Evolutionary conservation across 2,888 invertebrate genomes (phyloP).

Genomic region (Nephrotoma guestfalica): DNA sequence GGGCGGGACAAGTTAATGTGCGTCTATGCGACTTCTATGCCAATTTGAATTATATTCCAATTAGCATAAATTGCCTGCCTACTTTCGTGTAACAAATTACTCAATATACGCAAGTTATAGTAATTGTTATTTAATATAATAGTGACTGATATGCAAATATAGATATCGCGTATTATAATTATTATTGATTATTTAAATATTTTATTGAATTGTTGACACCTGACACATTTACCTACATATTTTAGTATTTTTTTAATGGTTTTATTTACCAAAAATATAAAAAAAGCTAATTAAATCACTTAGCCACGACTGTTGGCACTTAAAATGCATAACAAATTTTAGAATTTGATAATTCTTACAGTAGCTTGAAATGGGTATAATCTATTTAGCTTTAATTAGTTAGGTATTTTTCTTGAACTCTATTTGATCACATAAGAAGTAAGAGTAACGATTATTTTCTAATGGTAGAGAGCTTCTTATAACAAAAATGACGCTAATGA

Average conservation of each 20-base stretch:
- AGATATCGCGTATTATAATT: background rate
- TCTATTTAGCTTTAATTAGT: too few relatives aligned
- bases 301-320: background rate
- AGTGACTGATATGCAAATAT: background rate
- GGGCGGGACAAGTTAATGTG: too few relatives aligned
- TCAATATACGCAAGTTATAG: background rate
- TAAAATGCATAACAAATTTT: background rate
- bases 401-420: too few relatives aligned
- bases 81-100: background rate
- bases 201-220: background rate
- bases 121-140: background rate
- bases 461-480: too few relatives aligned
- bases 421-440: too few relatives aligned
- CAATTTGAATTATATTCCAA: background rate
- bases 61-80: background rate
- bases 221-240: background rate
- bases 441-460: too few relatives aligned
- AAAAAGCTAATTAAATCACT: background rate
- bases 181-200: background rate
- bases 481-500: too few relatives aligned
- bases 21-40: too few relatives aligned
- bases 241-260: background rate
- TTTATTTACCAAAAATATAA: background rate
- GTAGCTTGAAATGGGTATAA: too few relatives aligned
- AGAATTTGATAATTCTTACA: background rate